Evolutionary conservation across 2,888 invertebrate genomes (phyloP), one percentile per base, ranked within the genome.

Genomic region (Labia minor): DNA sequence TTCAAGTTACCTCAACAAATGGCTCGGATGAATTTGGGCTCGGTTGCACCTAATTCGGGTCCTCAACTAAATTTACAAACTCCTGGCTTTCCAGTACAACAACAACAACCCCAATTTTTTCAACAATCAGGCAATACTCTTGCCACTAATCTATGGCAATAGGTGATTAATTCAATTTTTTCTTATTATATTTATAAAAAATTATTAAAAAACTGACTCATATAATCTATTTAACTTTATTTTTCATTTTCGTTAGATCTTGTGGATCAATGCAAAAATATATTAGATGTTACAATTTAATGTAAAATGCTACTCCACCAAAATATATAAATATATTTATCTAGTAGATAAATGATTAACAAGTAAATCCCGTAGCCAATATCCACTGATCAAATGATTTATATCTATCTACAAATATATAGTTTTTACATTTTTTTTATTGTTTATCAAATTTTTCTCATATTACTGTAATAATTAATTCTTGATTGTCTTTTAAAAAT

Each of bases 131-230:
- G 73, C 14, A 72, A 72, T 19, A 73, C 73, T 19, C 67, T 73
- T 18, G 72, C 73, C 19, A 73, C 70, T 37, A 73, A 73, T 70
- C 67, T 73, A 67, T 73, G 73, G 73, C 73, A 73, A 70, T 73
- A 69, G 65, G 8, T 16, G 49, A 11, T 10, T 49, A 49, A 26
- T n/a, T n/a, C n/a, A 33, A 11, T 6, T 33, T 33, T 33, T 33
- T 33, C 6, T 11, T 8, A 33, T 33, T 33, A 33, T 11, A 33
- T 33, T 8, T 8, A 33, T 33, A 33, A 8, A 33, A 8, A 33
- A 8, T 33, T 49, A 49, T 49, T 8, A 16, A 49, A 49, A n/a
- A 49, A 49, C 2, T 49, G 49, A 49, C 49, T 49, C 49, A 49
- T 10, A 16, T n/a, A 8, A 49, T 49, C 2, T 49, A 4, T 49